phyloP scores from a whole-genome alignment of 1,140 invertebrate genomes.

The Lucilia cuprina region DNA sequence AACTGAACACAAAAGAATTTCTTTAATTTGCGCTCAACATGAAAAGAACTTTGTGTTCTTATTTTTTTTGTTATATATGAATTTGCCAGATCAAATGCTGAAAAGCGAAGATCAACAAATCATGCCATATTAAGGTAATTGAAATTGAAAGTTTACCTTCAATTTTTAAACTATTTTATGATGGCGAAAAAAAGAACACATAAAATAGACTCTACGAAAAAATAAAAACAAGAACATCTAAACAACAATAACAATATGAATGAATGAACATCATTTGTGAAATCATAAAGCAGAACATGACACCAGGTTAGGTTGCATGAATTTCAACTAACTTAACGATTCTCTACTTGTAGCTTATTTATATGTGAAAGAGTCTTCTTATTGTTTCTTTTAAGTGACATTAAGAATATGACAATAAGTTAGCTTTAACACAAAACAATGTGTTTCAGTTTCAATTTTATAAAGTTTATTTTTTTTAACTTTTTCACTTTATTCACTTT shows the following conservation, averaged over 20 bases:
- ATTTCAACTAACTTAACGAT: too few species aligned
- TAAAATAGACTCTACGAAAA: not conserved
- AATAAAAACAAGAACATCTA: not conserved
- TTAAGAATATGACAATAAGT: conserved; percentile 25
- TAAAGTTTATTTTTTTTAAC: not conserved
- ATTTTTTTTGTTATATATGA: not conserved
- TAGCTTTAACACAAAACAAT: too few species aligned
- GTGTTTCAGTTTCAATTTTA: not conserved
- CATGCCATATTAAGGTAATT: conserved; percentile 26
- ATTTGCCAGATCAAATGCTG: not conserved
- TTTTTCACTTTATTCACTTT: not conserved
- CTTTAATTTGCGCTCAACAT: not conserved
- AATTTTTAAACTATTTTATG: not conserved
- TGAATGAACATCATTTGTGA: conserved; percentile 28
- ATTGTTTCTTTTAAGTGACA: conserved; percentile 13
- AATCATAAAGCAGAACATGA: conserved; percentile 29
- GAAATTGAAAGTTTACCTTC: conserved; percentile 29
- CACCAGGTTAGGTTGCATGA: not conserved
- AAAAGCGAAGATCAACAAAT: conserved; percentile 10
- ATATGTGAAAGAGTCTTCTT: not conserved
- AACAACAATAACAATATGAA: not conserved
- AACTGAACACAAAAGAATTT: not conserved
- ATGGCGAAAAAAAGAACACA: not conserved
- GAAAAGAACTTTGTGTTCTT: not conserved
- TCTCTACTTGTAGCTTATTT: not conserved